A percentile compares a stretch with the other conserved stretches of the same genome.
phyloP scores from a whole-genome alignment of 2,797 vertebrate species.

The Adelosebastes latens region DNA sequence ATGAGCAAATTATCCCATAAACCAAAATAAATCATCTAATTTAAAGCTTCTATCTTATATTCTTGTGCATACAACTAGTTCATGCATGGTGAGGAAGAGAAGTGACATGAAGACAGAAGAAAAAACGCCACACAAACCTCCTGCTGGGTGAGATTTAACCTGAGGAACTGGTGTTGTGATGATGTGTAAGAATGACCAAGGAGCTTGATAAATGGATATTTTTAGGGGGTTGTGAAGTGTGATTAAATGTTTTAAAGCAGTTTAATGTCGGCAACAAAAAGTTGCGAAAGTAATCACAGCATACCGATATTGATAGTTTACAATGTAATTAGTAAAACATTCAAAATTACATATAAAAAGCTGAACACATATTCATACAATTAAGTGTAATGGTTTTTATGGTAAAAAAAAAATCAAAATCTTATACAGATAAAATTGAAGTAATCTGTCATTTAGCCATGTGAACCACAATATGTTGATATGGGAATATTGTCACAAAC shows the following conservation, averaged over 20 bases:
- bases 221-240: constrained; percentile 10
- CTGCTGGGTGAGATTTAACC: constrained; percentile 27
- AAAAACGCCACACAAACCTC: constrained; percentile 39
- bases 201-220: constrained; percentile 30
- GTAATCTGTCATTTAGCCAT: background rate
- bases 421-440: background rate
- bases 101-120: constrained; percentile 56
- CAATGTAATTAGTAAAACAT: background rate
- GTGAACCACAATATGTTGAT: too few species aligned
- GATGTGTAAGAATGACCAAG: constrained; percentile 40
- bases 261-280: background rate
- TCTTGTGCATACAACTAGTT: background rate
- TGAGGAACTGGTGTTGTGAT: constrained; percentile 34
- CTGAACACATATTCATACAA: background rate
- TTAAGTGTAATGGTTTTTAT: background rate
- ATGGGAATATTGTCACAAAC: background rate
- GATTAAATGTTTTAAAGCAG: background rate
- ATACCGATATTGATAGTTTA: background rate
- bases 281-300: background rate
- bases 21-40: background rate
- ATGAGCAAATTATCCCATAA: background rate
- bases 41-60: background rate
- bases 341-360: background rate
- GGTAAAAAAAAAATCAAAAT: background rate
- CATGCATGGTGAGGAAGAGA: constrained; percentile 52